A percentile compares a stretch with the other conserved stretches of the same genome.
These are phyloP conservation scores for Acronicta alni DNA, from an alignment of 2,888 invertebrate genomes.

Conservation along the genomic window DNA sequence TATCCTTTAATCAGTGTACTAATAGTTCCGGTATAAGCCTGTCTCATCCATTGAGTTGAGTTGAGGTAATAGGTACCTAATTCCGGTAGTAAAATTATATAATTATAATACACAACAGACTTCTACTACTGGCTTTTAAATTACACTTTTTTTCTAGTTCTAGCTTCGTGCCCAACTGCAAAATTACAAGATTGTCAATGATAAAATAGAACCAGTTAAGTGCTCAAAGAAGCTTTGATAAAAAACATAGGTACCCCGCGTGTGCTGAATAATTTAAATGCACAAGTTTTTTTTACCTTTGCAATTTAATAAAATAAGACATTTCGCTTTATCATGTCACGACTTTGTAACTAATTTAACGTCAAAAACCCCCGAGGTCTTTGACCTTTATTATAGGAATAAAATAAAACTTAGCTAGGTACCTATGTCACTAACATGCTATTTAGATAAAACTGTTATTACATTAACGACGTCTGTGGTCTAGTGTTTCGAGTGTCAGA, in stretches of 20 bases:
- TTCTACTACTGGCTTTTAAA: too few relatives aligned
- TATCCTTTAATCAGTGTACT: too few relatives aligned
- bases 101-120: too few relatives aligned
- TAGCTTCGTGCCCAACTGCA: background rate
- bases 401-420: background rate
- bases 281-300: slow-evolving; percentile 34
- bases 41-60: too few relatives aligned
- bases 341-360: slow-evolving; percentile 45
- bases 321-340: slow-evolving; percentile 42
- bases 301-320: slow-evolving; percentile 42
- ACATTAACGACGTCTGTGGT: too few relatives aligned
- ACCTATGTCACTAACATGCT: background rate
- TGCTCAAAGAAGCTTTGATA: slow-evolving; percentile 12
- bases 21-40: too few relatives aligned
- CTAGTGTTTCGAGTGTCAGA: too few relatives aligned
- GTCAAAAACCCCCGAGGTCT: slow-evolving; percentile 27
- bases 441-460: background rate
- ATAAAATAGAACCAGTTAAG: slow-evolving; percentile 1
- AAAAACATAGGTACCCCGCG: slow-evolving; percentile 10
- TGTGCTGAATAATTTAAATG: slow-evolving; percentile 38
- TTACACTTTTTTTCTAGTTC: background rate
- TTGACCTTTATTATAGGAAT: slow-evolving; percentile 13
- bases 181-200: background rate
- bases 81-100: background rate
- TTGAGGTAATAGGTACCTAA: background rate